Base-by-base conservation (phyloP, 1,140 invertebrate genomes). In the Bombus vancouverensis region DNA sequence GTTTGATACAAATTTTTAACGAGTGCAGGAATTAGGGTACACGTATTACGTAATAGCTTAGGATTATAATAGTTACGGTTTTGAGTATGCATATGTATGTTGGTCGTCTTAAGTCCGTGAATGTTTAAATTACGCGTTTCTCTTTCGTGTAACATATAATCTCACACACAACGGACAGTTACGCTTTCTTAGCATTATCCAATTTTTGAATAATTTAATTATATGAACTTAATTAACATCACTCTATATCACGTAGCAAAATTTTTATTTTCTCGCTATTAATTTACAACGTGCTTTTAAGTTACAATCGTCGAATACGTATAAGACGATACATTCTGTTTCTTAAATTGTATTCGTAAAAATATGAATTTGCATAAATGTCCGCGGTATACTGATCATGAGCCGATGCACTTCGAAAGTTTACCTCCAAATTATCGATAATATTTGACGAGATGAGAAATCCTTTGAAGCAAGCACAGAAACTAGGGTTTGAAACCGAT, bases 171-270 rank as follows among this genome's bases (percentile, higher is more conserved):
- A 75, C 34, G 18, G 9, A 59, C 47, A 76, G 74, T 76, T 59
- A 76, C 74, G 74, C 74, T 76, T 76, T 76, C 74, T 73, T 73
- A n/a, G 13, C 71, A 28, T n/a, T 42, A n/a, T 39, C 8, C 71
- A 73, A n/a, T 73, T 73, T n/a, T 73, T n/a, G 71, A 73, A 73
- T n/a, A 37, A 42, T 15, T 73, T 9, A 8, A 73, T 39, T 28
- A 12, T 71, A 71, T 13, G 18, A 71, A n/a, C 66, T 3, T 28
- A 39, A 71, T 39, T 70, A 70, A 28, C 70, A 25, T 42, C 28
- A 18, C 12, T 42, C 28, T 28, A 6, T 25, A 42, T 72, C 28
- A 2, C 32, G 22, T 25, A 18, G 28, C 0, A 28, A 34, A 34
- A n/a, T 59, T 59, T 53, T 53, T 53, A 53, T 53, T 53, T 53